These are phyloP conservation scores for Thalassophryne amazonica DNA, from an alignment of 2,797 vertebrate genomes.

Conservation along the genomic window DNA sequence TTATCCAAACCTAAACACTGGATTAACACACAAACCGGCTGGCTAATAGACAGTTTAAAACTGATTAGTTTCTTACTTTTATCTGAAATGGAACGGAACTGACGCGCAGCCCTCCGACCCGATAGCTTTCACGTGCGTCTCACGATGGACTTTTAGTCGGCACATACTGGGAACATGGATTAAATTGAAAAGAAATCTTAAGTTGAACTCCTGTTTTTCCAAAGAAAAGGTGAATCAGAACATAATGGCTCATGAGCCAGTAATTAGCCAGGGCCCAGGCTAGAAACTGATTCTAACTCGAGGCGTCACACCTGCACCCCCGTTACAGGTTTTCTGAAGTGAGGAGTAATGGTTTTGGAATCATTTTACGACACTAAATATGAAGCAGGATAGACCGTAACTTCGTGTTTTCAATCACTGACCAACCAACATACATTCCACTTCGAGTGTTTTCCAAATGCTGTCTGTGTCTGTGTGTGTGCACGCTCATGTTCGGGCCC, in stretches of 20 bases:
- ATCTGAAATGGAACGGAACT: conserved; percentile 21
- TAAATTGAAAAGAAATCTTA: background rate
- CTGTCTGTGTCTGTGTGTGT: conserved; percentile 17
- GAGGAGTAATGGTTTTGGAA: conserved; percentile 61
- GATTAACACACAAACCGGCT: conserved; percentile 30
- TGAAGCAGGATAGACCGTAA: conserved; percentile 69
- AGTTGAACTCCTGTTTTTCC: conserved; percentile 45
- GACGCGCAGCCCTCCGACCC: conserved; percentile 5
- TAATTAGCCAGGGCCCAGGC: background rate
- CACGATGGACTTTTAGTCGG: conserved; percentile 28
- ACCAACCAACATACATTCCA: conserved; percentile 68
- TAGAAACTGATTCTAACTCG: conserved; percentile 16
- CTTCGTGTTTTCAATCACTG: conserved; percentile 61
- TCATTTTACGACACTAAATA: conserved; percentile 56
- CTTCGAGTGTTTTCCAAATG: conserved; percentile 13
- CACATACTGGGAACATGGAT: conserved; percentile 4
- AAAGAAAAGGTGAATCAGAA: conserved; percentile 43
- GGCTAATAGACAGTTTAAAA: conserved; percentile 7
- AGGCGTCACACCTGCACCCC: conserved; percentile 19
- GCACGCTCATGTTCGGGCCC: conserved; percentile 40
- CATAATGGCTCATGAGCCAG: background rate
- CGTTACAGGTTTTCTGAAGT: conserved; percentile 49
- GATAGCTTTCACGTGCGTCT: conserved; percentile 16
- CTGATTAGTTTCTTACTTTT: conserved; percentile 8
- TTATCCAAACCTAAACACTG: conserved; percentile 19